A percentile compares a stretch with the other conserved stretches of the same genome.
phyloP scores from a whole-genome alignment of 2,797 vertebrate species.

The Rhinella marina region DNA sequence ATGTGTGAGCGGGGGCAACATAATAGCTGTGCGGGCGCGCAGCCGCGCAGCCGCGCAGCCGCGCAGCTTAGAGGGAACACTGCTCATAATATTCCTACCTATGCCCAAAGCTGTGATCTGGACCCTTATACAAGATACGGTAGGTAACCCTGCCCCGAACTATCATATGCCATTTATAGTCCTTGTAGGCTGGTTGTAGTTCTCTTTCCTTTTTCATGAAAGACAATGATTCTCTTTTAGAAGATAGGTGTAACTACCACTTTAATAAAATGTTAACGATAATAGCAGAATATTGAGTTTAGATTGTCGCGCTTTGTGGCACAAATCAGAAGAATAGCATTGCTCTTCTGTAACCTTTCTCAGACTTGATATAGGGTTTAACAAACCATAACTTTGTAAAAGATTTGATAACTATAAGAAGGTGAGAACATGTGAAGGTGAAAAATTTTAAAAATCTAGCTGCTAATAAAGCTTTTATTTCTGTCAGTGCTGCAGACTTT shows the following conservation, averaged over 20 bases:
- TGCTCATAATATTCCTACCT: not conserved
- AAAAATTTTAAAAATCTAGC: constrained; percentile 7
- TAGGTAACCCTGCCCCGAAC: not conserved
- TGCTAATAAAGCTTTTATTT: constrained; percentile 36
- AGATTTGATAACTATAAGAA: not conserved
- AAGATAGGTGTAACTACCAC: not conserved
- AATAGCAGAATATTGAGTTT: not conserved
- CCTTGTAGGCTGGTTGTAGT: not conserved
- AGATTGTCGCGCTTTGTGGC: not conserved
- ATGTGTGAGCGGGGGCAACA: no score
- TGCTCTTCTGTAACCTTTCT: not conserved
- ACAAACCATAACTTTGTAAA: not conserved
- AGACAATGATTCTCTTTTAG: not conserved
- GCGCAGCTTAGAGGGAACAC: no score
- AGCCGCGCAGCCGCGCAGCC: no score
- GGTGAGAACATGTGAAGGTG: constrained; percentile 8
- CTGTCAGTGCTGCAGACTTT: constrained; percentile 19
- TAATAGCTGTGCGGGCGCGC: no score
- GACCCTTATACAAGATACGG: not conserved
- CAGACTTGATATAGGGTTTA: not conserved
- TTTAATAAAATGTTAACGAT: not conserved
- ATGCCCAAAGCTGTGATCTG: not conserved
- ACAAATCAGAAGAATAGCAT: not conserved
- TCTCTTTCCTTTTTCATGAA: not conserved
- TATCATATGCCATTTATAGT: not conserved